Base-by-base conservation (phyloP, 2,113 vertebrate species). In the Edolisoma coerulescens region DNA sequence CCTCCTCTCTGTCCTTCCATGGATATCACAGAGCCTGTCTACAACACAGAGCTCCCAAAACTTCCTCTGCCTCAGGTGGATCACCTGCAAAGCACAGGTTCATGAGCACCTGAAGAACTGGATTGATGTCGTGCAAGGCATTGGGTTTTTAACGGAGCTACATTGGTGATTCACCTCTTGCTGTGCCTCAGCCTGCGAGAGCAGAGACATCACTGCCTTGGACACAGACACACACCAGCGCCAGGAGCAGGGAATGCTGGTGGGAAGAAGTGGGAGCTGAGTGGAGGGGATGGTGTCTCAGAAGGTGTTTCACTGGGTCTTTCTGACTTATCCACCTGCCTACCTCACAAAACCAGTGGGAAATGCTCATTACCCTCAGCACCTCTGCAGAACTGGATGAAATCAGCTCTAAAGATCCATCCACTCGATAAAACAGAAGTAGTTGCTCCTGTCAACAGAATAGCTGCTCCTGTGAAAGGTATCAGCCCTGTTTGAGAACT, bases 1-100 rank as follows among this genome's bases (percentile, higher is more conserved):
- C 0, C 6, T 81, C 59, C 16, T 16, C 5, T 41, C 52, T 57
- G 13, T 24, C 21, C 50, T 41, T 78, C 11, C 27, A 7, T 26
- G 39, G 39, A 2, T 30, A n/a, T 6, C 69, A 35, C 23, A 56
- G 33, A 64, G 17, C 6, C 19, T 3, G 0, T 32, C 6, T 39
- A 13, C 27, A 22, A 22, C 17, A 4, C 3, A 0, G 20, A 27
- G 16, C 19, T 69, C 59, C 27, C 24, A 27, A 47, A 67, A 42
- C 28, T 65, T 45, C 41, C 8, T 37, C 7, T 26, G 0, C 16
- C 18, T 56, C 59, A 56, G 27, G 22, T 9, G 27, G 22, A 28
- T 41, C 45, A 9, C 22, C 22, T 16, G 57, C 45, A 27, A 8
- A 27, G 4, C 50, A 80, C 24, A 35, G 60, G 17, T 7, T 57